These are phyloP conservation scores for Porites lutea DNA, from an alignment of 64 coral and sea anemone genomes.

Conservation along the genomic window DNA sequence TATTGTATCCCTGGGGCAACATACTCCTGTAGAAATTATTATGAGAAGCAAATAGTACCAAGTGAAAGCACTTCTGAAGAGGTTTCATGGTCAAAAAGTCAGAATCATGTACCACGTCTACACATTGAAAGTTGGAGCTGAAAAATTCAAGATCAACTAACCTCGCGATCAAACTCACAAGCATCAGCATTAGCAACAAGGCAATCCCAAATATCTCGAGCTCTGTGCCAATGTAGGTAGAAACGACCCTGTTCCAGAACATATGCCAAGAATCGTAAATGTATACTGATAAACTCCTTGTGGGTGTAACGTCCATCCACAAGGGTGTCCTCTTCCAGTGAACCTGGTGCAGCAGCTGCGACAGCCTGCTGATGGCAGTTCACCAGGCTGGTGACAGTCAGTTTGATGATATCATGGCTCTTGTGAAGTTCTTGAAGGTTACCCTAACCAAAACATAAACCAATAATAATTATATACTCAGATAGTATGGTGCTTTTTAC, in stretches of 20 bases:
- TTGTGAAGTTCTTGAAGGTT: conserved; percentile 91
- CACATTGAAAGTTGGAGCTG: too few species aligned
- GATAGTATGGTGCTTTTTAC: too few species aligned
- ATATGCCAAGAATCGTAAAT: conserved; percentile 88
- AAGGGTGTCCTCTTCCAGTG: conserved; percentile 83
- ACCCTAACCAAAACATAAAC: conserved; percentile 48
- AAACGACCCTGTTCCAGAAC: conserved; percentile 89
- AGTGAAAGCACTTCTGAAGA: too few species aligned
- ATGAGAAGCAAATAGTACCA: too few species aligned
- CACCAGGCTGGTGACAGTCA: conserved; percentile 82
- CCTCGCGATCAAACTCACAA: conserved; percentile 94
- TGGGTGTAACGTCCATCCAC: conserved; percentile 88
- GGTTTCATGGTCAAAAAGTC: too few species aligned
- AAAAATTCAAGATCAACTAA: background rate
- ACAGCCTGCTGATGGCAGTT: conserved; percentile 88
- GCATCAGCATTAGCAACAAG: conserved; percentile 81
- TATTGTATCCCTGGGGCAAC: too few species aligned
- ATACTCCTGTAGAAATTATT: too few species aligned
- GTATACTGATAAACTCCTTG: conserved; percentile 75
- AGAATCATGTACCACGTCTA: too few species aligned
- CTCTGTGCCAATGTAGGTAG: conserved; percentile 86
- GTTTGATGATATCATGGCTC: conserved; percentile 83
- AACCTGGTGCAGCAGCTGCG: conserved; percentile 29
- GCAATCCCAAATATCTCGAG: conserved; percentile 90
- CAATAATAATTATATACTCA: too few species aligned